Evolutionary conservation across 1,140 invertebrate genomes (phyloP).

Genomic region (Drosophila nasuta): DNA sequence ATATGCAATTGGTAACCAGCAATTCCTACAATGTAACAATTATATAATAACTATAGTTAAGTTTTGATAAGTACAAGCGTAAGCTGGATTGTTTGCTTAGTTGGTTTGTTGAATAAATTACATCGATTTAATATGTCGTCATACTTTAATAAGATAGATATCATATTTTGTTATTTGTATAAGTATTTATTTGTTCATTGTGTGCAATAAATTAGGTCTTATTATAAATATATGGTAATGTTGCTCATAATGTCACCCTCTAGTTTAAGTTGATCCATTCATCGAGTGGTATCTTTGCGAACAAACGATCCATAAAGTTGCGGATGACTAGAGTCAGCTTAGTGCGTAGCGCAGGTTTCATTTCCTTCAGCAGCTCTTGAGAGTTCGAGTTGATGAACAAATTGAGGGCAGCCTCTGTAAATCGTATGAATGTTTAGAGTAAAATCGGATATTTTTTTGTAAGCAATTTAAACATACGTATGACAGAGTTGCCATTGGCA

Average conservation of each 20-base stretch:
- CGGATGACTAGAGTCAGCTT: conserved; percentile 91
- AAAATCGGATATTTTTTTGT: neutral
- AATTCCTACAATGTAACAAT: conserved; percentile 36
- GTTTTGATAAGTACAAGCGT: neutral
- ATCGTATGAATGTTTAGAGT: neutral
- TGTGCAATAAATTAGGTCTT: conserved; percentile 76
- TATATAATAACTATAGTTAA: conserved; percentile 13
- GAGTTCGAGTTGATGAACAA: conserved; percentile 93
- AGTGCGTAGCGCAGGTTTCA: conserved; percentile 92
- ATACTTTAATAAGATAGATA: conserved; percentile 1
- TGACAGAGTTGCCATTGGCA: conserved; percentile 90
- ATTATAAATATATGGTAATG: conserved; percentile 17
- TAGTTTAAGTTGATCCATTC: conserved; percentile 87
- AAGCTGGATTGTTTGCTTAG: neutral
- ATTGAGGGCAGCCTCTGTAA: conserved; percentile 92
- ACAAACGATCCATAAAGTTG: conserved; percentile 90
- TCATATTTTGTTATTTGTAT: conserved; percentile 6
- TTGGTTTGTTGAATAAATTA: conserved; percentile 33
- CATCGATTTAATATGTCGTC: conserved; percentile 2
- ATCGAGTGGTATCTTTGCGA: conserved; percentile 91
- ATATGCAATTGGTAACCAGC: conserved; percentile 27
- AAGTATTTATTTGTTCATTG: conserved; percentile 50
- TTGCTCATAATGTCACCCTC: conserved; percentile 11
- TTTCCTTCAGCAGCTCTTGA: conserved; percentile 92
- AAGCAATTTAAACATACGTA: conserved; percentile 87